Evolutionary conservation across 2,113 vertebrate species (phyloP).

Genomic region (Oncorhynchus clarkii): DNA sequence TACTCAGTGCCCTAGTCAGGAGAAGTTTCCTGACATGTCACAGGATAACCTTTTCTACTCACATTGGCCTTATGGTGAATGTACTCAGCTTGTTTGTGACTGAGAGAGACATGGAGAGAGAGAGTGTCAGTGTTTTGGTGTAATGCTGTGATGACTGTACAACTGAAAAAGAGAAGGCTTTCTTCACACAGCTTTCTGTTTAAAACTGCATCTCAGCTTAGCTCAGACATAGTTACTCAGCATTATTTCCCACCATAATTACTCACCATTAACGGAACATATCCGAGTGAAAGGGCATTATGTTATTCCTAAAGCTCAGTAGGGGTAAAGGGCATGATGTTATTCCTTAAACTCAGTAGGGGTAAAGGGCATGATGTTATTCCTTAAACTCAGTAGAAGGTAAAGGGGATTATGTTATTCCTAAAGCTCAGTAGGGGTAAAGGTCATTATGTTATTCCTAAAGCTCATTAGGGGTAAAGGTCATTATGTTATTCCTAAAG

Average conservation of each 20-base stretch:
- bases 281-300: constrained; percentile 18
- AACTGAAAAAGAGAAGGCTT: not conserved
- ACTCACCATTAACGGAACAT: constrained; percentile 36
- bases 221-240: not conserved
- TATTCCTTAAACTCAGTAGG: no score
- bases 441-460: no score
- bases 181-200: not conserved
- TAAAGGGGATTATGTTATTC: no score
- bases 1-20: not conserved
- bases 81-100: not conserved
- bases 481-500: no score
- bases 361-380: no score
- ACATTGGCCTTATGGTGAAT: not conserved
- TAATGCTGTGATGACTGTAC: not conserved
- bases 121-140: not conserved
- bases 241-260: constrained; percentile 24
- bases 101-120: not conserved
- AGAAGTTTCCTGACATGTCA: no score
- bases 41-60: no score
- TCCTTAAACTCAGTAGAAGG: no score
- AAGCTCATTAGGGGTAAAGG: no score
- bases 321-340: not conserved
- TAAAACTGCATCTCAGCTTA: not conserved
- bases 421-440: no score
- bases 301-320: constrained; percentile 24